A percentile compares a stretch with the other conserved stretches of the same genome.
These are phyloP conservation scores for Hypomecis punctinalis DNA, from an alignment of 2,888 invertebrate genomes.

Conservation along the genomic window DNA sequence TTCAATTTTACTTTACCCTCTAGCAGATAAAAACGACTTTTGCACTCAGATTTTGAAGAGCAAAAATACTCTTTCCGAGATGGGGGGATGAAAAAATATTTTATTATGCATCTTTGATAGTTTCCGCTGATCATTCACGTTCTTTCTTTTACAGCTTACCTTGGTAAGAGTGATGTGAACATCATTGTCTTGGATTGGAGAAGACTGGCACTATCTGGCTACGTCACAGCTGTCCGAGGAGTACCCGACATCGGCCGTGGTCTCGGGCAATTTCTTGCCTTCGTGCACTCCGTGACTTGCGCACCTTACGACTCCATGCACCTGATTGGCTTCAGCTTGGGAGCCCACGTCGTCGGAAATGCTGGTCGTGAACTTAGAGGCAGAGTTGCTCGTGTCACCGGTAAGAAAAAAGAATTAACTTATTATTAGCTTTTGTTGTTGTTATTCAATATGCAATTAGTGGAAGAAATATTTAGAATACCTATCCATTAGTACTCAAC, in stretches of 20 bases:
- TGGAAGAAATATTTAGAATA: too few species aligned
- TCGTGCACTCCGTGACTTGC: slow-evolving; percentile 60
- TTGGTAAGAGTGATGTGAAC: slow-evolving; percentile 63
- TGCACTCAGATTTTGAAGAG: too few species aligned
- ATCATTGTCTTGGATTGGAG: slow-evolving; percentile 75
- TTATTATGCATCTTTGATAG: too few species aligned
- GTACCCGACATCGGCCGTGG: slow-evolving; percentile 70
- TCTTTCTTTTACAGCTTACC: slow-evolving; percentile 46
- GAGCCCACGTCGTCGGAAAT: slow-evolving; percentile 75
- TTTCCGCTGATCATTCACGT: too few species aligned
- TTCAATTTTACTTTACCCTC: too few species aligned
- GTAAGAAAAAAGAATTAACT: too few species aligned
- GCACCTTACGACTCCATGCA: slow-evolving; percentile 63
- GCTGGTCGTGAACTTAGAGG: slow-evolving; percentile 69
- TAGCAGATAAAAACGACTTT: too few species aligned
- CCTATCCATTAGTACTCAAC: too few species aligned
- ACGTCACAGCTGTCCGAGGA: slow-evolving; percentile 62
- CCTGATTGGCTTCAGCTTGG: slow-evolving; percentile 78
- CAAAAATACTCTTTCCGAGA: too few species aligned
- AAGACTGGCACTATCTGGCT: slow-evolving; percentile 57
- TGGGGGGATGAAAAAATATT: too few species aligned
- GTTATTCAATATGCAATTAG: too few species aligned
- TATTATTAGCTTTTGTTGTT: too few species aligned
- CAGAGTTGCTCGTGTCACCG: slow-evolving; percentile 68
- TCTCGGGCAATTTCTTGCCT: slow-evolving; percentile 70